Base-by-base conservation (phyloP, 2,888 invertebrate genomes). In the Acheta domesticus region DNA sequence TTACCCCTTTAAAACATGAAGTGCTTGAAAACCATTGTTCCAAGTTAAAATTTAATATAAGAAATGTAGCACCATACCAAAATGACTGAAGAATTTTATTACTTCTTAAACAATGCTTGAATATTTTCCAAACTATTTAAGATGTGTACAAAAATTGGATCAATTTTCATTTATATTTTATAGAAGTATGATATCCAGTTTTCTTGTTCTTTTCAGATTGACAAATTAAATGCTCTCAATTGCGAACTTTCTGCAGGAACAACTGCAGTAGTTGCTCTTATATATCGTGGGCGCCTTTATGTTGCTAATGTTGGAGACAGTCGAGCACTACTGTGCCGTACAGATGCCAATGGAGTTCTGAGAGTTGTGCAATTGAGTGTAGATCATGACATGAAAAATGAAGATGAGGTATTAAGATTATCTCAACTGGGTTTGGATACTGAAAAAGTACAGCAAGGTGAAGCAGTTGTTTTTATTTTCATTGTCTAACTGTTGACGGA, bases 291-390 rank as follows among this genome's bases (percentile, higher is more conserved):
- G 82, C 93, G 93, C 85, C 86, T 97, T 19, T 97, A 93, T 85
- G 94, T 97, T 0, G 95, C 96, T 0, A 97, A 97, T 87, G 94
- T 96, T 11, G 96, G 96, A 2, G 92, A 93, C 84, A 91, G 93
- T 49, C 87, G 96, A 82, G 96, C 95, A 0, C 86, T 96, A 23
- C 87, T 97, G 1, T 95, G 96, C 83, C 91, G 92, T 85, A 93
- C 92, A 0, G 96, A 95, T 84, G 89, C 89, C 49, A 93, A 94
- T 85, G 91, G 93, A 2, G 94, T 94, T 21, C 86, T 95, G 76
- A 88, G 91, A 84, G 95, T 96, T 0, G 90, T 93, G 4, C 96
- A 96, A 86, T 87, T 97, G 78, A 94, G 93, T 2, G 92, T 93
- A 0, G 96, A 96, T 86, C 97, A 97, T 85, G 94, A 95, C 84